Percentiles rank a stretch among this genome's conserved stretches.
Evolutionary conservation across 2,888 invertebrate genomes (phyloP).

Genomic region (Latrodectus hesperus): DNA sequence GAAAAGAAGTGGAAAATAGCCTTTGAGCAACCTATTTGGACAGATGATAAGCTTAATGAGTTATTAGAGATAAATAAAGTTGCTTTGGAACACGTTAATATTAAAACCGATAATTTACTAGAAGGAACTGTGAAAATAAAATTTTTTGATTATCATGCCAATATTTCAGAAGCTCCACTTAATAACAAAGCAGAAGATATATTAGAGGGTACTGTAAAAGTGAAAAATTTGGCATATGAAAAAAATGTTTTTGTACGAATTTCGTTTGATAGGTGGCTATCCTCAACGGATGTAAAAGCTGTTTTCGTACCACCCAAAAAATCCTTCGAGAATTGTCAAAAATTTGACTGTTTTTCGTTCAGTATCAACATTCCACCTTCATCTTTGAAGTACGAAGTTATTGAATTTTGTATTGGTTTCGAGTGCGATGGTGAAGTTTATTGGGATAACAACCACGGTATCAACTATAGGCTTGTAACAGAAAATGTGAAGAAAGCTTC

Average conservation of each 20-base stretch:
- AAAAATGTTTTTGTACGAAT: conserved; percentile 57
- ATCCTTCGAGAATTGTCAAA: not conserved
- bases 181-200: not conserved
- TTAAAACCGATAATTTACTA: conserved; percentile 18
- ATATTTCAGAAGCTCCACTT: conserved; percentile 19
- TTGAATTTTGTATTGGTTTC: conserved; percentile 56
- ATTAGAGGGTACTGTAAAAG: conserved; percentile 43
- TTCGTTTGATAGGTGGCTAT: conserved; percentile 61
- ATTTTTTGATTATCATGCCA: conserved; percentile 27
- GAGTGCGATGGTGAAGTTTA: conserved; percentile 30
- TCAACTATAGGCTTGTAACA: conserved; percentile 47
- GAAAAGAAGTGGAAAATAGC: conserved; percentile 46
- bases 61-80: conserved; percentile 22
- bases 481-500: conserved; percentile 8
- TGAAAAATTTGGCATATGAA: conserved; percentile 45
- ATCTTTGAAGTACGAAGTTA: conserved; percentile 46
- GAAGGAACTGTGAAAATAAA: conserved; percentile 41
- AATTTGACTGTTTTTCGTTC: conserved; percentile 48
- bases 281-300: conserved; percentile 34
- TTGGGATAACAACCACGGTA: conserved; percentile 61
- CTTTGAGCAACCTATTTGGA: conserved; percentile 34
- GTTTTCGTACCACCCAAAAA: conserved; percentile 8
- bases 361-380: conserved; percentile 18
- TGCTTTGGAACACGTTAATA: conserved; percentile 24
- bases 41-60: conserved; percentile 18